Base-by-base conservation (phyloP, 2,113 vertebrate genomes). In the Marmota monax region DNA sequence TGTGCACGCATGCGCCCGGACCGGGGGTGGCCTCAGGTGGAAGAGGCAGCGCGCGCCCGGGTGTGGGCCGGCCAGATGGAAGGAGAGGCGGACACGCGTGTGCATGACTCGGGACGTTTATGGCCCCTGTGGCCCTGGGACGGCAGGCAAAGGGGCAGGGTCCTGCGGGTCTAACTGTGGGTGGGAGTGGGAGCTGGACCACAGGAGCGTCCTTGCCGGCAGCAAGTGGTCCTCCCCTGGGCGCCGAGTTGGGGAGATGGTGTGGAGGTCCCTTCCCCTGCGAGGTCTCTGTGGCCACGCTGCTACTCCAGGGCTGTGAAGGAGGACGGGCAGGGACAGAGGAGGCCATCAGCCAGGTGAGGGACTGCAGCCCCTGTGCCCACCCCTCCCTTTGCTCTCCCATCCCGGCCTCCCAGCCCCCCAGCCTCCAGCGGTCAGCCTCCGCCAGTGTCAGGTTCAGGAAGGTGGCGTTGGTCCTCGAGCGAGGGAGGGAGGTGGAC, bases 91-190 rank as follows among this genome's bases (percentile, higher is more conserved):
- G 95, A 97, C 86, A 94, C 93, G 48, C 5, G 0, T 10, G 0
- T 93, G 88, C 82, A 1, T 89, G 93, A 58, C 91, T 77, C 88
- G 79, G 91, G 94, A 84, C 7, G 6, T 97, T 97, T 97, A 97
- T 98, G 88, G 85, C 32, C 53, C 53, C 34, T 5, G 37, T 3
- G 77, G 76, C 83, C 74, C 77, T 88, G 76, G 0, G 0, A 73
- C 70, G 92, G 58, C 74, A 61, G 25, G 5, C 53, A 7, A 37
- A 42, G 72, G 32, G 27, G 63, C 0, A 3, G 73, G 88, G 48
- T 51, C 78, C 29, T 45, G 45, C 7, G 45, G 45, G 45, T 45
- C 45, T 45, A 0, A n/a, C 7, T 0, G 27, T 67, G n/a, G 67
- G 78, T 58, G 56, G 67, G 79, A 51, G 58, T 20, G 1, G 58